Percentiles rank a stretch among this genome's conserved stretches.
These are phyloP conservation scores for Alouatta palliata DNA, from an alignment of 2,113 vertebrate genomes.

Conservation along the genomic window DNA sequence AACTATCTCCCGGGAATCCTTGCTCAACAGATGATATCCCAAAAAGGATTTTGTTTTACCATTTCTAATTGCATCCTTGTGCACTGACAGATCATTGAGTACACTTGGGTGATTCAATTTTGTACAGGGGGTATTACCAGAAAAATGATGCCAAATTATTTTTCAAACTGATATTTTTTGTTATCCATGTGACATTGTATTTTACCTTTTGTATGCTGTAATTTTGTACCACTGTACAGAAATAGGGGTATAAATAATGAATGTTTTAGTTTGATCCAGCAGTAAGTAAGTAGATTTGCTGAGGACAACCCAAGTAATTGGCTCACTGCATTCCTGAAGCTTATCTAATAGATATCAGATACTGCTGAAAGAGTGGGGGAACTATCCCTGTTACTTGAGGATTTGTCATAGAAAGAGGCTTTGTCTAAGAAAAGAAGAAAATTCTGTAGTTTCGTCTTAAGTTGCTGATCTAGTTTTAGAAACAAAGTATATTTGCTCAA, in stretches of 20 bases:
- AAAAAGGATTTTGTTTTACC: neutral
- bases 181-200: neutral
- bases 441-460: constrained; percentile 25
- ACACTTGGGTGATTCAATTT: neutral
- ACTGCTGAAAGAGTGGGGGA: constrained; percentile 12
- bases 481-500: constrained; percentile 11
- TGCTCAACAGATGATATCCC: neutral
- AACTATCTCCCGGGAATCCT: constrained; percentile 23
- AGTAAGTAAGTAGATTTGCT: constrained; percentile 30
- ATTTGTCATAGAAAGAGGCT: constrained; percentile 20
- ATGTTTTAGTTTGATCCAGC: neutral
- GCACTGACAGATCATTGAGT: neutral
- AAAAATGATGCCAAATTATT: constrained; percentile 13
- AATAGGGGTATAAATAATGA: constrained; percentile 1
- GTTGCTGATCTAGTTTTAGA: constrained; percentile 57
- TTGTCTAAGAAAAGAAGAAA: constrained; percentile 31
- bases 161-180: neutral
- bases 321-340: neutral
- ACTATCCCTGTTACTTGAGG: neutral
- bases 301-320: neutral
- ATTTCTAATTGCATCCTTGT: neutral
- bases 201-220: constrained; percentile 27
- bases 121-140: neutral
- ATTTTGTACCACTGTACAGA: constrained; percentile 25
- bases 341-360: neutral